Evolutionary conservation across 2,113 vertebrate genomes (phyloP).

Genomic region (Chelonoidis abingdonii): DNA sequence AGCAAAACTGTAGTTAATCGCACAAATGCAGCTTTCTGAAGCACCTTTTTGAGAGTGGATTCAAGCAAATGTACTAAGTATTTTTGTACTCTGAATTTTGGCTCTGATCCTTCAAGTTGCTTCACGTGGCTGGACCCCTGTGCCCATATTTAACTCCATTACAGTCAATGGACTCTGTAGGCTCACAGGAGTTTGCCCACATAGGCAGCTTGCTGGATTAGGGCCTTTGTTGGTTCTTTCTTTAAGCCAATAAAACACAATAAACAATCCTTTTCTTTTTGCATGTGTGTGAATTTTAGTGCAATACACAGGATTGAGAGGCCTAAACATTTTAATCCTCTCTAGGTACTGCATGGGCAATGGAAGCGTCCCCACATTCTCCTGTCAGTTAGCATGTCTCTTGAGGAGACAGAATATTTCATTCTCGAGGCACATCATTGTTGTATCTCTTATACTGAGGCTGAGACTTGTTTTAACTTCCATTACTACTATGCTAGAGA

Average conservation of each 20-base stretch:
- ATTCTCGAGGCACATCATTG: background rate
- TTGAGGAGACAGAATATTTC: too few relatives aligned
- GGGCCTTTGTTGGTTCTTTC: background rate
- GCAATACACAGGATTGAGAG: too few relatives aligned
- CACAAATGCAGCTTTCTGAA: background rate
- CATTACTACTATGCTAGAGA: background rate
- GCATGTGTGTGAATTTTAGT: too few relatives aligned
- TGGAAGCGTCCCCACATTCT: background rate
- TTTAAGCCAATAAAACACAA: background rate
- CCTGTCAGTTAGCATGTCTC: too few relatives aligned
- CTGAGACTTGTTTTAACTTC: background rate
- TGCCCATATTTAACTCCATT: background rate
- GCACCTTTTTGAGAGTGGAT: background rate
- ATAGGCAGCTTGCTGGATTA: background rate
- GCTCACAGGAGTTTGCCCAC: rapidly evolving
- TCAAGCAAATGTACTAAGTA: background rate
- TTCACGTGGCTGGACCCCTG: background rate
- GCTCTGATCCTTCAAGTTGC: background rate
- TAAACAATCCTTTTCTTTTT: too few relatives aligned
- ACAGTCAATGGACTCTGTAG: background rate
- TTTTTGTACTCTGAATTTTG: background rate
- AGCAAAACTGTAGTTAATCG: background rate
- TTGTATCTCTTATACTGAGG: background rate
- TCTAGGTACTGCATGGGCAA: background rate
- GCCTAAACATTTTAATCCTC: too few relatives aligned